Evolutionary conservation across 2,113 vertebrate genomes (phyloP).

Genomic region (Scatophagus argus): DNA sequence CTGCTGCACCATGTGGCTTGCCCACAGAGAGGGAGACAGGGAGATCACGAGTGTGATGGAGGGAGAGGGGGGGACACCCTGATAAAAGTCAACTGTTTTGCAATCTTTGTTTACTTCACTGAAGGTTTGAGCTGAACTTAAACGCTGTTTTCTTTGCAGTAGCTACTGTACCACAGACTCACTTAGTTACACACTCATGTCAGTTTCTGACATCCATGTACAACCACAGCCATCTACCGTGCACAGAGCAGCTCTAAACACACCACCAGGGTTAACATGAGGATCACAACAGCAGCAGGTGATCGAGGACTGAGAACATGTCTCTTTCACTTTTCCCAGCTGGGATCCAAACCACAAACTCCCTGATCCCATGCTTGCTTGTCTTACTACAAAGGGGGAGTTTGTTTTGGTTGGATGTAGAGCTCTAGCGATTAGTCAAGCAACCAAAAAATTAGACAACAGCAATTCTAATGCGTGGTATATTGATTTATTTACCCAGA

Average conservation of each 20-base stretch:
- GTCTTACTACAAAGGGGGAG: not conserved
- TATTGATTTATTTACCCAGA: no score
- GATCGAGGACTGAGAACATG: slow-evolving; percentile 28
- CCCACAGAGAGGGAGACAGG: not conserved
- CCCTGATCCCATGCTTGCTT: slow-evolving; percentile 1
- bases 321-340: slow-evolving; percentile 38
- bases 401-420: not conserved
- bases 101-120: slow-evolving; percentile 3
- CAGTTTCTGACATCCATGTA: not conserved
- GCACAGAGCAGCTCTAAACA: not conserved
- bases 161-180: accelerated
- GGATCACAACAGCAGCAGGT: slow-evolving; percentile 51
- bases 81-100: not conserved
- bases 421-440: not conserved
- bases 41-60: slow-evolving; percentile 4
- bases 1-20: slow-evolving; percentile 76
- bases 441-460: not conserved
- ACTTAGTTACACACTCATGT: no score
- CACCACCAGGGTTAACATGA: not conserved
- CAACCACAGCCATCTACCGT: not conserved
- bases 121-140: not conserved
- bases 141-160: not conserved
- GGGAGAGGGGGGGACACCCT: not conserved
- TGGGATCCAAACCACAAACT: slow-evolving; percentile 18
- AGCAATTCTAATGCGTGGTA: not conserved